phyloP scores from a whole-genome alignment of 2,113 vertebrate species.

The Lathamus discolor region DNA sequence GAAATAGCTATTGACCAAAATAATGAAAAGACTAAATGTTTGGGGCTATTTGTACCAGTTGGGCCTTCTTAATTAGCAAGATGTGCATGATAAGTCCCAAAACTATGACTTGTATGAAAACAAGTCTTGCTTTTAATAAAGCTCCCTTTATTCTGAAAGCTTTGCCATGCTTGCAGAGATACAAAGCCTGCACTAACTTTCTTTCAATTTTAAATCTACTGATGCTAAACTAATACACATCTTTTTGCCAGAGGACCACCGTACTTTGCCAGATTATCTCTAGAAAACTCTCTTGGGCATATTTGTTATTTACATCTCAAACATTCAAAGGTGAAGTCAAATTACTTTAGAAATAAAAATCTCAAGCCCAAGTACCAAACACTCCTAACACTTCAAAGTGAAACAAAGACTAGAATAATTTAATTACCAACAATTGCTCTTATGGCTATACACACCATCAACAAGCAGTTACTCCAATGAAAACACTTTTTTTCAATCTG shows the following conservation, averaged over 20 bases:
- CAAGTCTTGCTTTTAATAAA: neutral
- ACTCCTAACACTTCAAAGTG: neutral
- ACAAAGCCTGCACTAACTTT: neutral
- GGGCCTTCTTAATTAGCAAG: neutral
- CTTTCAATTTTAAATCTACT: neutral
- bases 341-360: neutral
- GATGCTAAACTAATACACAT: neutral
- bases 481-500: neutral
- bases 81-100: neutral
- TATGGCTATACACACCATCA: neutral
- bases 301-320: neutral
- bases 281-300: neutral
- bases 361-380: neutral
- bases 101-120: neutral
- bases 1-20: neutral
- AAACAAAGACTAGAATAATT: neutral
- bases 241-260: neutral
- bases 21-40: neutral
- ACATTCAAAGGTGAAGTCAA: neutral
- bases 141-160: neutral
- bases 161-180: neutral
- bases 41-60: neutral
- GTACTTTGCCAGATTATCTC: neutral
- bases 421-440: neutral
- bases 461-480: neutral